phyloP scores from a whole-genome alignment of 2,888 invertebrate species.

The Cepaea hortensis region DNA sequence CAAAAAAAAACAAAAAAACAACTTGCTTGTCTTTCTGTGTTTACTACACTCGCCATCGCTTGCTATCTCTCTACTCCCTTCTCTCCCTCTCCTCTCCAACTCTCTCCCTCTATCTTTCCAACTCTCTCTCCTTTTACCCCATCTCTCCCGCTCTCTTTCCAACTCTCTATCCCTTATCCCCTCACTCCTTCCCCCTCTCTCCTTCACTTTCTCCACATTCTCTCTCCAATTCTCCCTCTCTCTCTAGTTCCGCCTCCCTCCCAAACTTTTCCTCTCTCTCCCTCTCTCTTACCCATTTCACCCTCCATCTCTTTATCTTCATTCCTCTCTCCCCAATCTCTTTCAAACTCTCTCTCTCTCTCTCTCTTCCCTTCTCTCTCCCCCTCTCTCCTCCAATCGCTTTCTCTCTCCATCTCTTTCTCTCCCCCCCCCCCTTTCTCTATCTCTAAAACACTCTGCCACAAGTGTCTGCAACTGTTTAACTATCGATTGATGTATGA shows the following conservation, averaged over 20 bases:
- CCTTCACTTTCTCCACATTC: too few species aligned
- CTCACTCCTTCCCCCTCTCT: too few species aligned
- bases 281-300: too few species aligned
- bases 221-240: background rate
- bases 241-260: background rate
- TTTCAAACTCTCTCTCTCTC: background rate
- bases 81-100: background rate
- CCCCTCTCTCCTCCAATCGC: background rate
- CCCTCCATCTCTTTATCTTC: background rate
- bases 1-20: too few species aligned
- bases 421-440: too few species aligned
- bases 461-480: too few species aligned
- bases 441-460: too few species aligned
- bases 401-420: background rate
- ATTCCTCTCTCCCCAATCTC: background rate
- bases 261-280: too few species aligned
- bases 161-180: background rate
- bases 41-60: too few species aligned
- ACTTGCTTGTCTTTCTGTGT: too few species aligned
- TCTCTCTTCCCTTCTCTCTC: background rate
- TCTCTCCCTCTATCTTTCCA: background rate
- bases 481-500: too few species aligned
- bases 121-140: background rate
- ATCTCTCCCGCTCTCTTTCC: background rate
- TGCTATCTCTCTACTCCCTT: too few species aligned